A percentile compares a stretch with the other conserved stretches of the same genome.
phyloP scores from a whole-genome alignment of 2,797 vertebrate genomes.

The Pelobates cultripes region DNA sequence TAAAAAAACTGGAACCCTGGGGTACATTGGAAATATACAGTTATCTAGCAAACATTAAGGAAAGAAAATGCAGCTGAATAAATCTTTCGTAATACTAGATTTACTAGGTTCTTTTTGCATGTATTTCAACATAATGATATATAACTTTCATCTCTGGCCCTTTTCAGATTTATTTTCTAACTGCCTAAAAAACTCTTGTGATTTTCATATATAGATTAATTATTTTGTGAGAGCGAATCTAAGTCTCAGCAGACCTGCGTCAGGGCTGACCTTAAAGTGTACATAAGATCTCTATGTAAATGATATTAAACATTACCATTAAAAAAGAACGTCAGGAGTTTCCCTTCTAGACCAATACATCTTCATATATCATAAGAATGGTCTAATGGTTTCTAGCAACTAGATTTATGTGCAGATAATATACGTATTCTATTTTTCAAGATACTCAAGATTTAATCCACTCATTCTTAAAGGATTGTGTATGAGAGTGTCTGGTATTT shows the following conservation, averaged over 20 bases:
- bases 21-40: too few species aligned
- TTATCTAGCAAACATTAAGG: too few species aligned
- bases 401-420: slow-evolving; percentile 15
- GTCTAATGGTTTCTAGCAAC: background rate
- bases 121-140: background rate
- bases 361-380: slow-evolving; percentile 10
- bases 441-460: background rate
- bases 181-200: background rate
- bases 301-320: background rate
- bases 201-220: slow-evolving; percentile 7
- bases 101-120: background rate
- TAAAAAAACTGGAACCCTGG: too few species aligned
- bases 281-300: slow-evolving; percentile 12
- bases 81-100: too few species aligned
- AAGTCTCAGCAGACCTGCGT: slow-evolving; percentile 9
- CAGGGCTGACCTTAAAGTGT: slow-evolving; percentile 26
- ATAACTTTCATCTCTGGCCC: background rate
- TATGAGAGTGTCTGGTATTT: background rate
- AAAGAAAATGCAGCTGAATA: too few species aligned
- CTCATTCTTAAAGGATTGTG: background rate
- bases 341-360: background rate
- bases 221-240: background rate
- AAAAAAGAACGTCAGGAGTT: slow-evolving; percentile 6
- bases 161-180: background rate
- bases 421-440: background rate